Percentiles rank a stretch among this genome's conserved stretches.
phyloP scores from a whole-genome alignment of 92 coral and sea anemone genomes.

The Epizoanthus scotinus region DNA sequence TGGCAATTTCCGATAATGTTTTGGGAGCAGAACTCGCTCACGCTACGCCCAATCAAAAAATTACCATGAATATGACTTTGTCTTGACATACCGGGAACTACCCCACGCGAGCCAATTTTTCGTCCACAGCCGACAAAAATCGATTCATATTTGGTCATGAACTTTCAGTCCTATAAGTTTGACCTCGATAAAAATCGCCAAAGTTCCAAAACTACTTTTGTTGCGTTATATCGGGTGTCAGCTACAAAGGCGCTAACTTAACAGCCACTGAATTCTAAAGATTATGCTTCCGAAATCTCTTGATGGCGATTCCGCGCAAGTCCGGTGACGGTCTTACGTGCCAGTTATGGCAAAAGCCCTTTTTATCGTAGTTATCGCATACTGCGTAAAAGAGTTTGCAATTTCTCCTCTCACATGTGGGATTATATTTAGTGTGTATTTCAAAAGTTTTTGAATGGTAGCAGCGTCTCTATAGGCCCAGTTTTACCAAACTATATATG shows the following conservation, averaged over 20 bases:
- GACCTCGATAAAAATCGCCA: too few species aligned
- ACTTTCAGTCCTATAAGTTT: too few species aligned
- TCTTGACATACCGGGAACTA: too few species aligned
- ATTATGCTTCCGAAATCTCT: conserved; percentile 99
- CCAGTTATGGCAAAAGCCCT: conserved; percentile 97
- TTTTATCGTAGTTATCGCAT: neutral
- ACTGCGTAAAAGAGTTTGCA: neutral
- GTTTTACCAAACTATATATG: neutral
- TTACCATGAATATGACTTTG: too few species aligned
- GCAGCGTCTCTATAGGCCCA: neutral
- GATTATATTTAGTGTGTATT: conserved; percentile 2
- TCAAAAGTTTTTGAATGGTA: neutral
- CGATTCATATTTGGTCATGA: too few species aligned
- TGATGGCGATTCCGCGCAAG: conserved; percentile 99
- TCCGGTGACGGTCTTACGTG: conserved; percentile 73
- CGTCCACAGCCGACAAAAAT: too few species aligned
- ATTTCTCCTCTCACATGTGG: conserved; percentile 16
- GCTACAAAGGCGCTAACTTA: conserved; percentile 62
- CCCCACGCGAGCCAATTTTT: too few species aligned
- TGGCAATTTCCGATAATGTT: too few species aligned
- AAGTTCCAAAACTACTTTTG: too few species aligned
- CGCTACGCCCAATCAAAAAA: too few species aligned
- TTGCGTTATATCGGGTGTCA: conserved; percentile 55
- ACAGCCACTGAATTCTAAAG: conserved; percentile 86
- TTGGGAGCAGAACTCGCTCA: too few species aligned